A percentile compares a stretch with the other conserved stretches of the same genome.
These are phyloP conservation scores for Folsomia candida DNA, from an alignment of 2,888 invertebrate species.

Conservation along the genomic window DNA sequence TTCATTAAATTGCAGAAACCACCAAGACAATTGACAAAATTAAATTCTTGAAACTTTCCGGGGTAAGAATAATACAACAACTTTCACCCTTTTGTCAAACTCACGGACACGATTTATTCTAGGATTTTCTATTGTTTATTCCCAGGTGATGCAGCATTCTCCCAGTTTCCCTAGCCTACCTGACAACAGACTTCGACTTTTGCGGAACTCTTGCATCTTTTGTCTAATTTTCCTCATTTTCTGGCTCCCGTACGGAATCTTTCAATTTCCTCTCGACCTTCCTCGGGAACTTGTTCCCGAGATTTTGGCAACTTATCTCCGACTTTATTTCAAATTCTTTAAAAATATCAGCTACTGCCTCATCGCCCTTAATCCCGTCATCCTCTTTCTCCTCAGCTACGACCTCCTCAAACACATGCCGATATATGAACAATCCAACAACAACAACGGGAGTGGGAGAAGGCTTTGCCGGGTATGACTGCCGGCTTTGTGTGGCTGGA, in stretches of 20 bases:
- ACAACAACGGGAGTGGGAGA: constrained; percentile 13
- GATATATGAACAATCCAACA: constrained; percentile 7
- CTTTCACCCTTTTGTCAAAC: no score
- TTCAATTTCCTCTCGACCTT: constrained; percentile 37
- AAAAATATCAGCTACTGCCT: constrained; percentile 29
- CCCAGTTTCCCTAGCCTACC: neutral
- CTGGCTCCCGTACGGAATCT: constrained; percentile 44
- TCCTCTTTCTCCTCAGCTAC: constrained; percentile 35
- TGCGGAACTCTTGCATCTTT: constrained; percentile 41
- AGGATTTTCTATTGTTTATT: no score
- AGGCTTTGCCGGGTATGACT: neutral
- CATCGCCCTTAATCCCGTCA: constrained; percentile 36
- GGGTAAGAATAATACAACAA: no score
- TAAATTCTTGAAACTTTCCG: constrained; percentile 31
- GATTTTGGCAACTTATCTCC: constrained; percentile 26
- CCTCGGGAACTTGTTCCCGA: constrained; percentile 39
- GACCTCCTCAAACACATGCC: constrained; percentile 25
- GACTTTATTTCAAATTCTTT: constrained; percentile 32
- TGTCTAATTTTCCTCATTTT: constrained; percentile 33
- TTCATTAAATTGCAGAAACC: constrained; percentile 28
- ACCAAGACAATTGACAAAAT: constrained; percentile 36
- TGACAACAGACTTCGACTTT: constrained; percentile 35
- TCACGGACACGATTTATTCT: no score
- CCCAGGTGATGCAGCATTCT: neutral
- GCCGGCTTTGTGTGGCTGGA: no score